A percentile compares a stretch with the other conserved stretches of the same genome.
phyloP scores from a whole-genome alignment of 2,113 vertebrate species.

The Dascyllus trimaculatus region DNA sequence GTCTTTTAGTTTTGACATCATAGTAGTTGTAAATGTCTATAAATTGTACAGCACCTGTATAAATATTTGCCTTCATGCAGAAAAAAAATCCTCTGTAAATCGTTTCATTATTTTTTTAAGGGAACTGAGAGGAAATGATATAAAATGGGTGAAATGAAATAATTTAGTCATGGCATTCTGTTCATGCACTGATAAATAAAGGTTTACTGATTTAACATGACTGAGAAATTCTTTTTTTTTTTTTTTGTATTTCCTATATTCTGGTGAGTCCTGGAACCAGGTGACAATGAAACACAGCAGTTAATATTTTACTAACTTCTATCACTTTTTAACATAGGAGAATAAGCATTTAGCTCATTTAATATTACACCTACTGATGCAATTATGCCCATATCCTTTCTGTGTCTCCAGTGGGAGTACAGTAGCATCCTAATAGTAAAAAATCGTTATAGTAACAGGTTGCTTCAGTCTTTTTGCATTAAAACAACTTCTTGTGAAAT shows the following conservation, averaged over 20 bases:
- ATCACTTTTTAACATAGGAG: too few relatives aligned
- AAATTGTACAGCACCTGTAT: conserved; percentile 99
- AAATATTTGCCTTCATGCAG: conserved; percentile 91
- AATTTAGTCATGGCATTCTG: conserved; percentile 83
- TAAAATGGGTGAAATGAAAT: conserved; percentile 78
- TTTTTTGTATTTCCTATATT: background rate
- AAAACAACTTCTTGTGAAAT: too few relatives aligned
- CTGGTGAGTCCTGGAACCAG: too few relatives aligned
- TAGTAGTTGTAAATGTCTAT: conserved; percentile 98
- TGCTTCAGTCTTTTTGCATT: too few relatives aligned
- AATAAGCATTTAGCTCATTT: too few relatives aligned
- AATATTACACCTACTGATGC: too few relatives aligned
- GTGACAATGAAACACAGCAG: too few relatives aligned
- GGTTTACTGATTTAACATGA: conserved; percentile 83
- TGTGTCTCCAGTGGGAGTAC: too few relatives aligned
- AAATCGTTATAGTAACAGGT: too few relatives aligned
- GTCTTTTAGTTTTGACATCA: conserved; percentile 84
- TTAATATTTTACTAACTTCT: too few relatives aligned
- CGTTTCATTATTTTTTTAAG: conserved; percentile 99
- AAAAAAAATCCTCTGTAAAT: conserved; percentile 94
- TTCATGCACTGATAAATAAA: conserved; percentile 88
- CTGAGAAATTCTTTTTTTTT: background rate
- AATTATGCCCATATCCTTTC: too few relatives aligned
- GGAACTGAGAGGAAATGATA: conserved; percentile 87
- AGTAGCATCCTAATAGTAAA: too few relatives aligned